phyloP scores from a whole-genome alignment of 1,140 invertebrate species.

The Drosophila ambigua region DNA sequence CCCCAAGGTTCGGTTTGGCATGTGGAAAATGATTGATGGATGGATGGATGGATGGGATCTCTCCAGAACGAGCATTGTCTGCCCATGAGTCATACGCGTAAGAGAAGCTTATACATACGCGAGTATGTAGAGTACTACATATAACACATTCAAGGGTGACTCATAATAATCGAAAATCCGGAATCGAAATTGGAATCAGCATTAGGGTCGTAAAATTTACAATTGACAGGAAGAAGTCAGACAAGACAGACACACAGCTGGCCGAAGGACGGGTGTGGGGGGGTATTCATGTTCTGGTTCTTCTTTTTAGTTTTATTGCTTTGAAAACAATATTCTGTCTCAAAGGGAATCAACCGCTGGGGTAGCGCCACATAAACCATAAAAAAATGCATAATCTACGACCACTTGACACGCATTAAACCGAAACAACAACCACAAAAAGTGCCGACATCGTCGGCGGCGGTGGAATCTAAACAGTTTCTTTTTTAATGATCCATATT shows the following conservation, averaged over 20 bases:
- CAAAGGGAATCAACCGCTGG: slow-evolving; percentile 19
- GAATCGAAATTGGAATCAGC: slow-evolving; percentile 21
- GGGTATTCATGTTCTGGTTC: not conserved
- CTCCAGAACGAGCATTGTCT: slow-evolving; percentile 25
- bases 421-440: slow-evolving; percentile 36
- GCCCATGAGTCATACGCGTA: slow-evolving; percentile 48
- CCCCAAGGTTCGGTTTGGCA: slow-evolving; percentile 26
- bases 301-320: slow-evolving; percentile 32
- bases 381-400: slow-evolving; percentile 69
- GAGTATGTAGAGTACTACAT: too few relatives aligned
- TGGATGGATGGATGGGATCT: slow-evolving; percentile 27
- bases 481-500: slow-evolving; percentile 16
- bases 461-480: slow-evolving; percentile 9
- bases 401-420: slow-evolving; percentile 80
- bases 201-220: slow-evolving; percentile 61
- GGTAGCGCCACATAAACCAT: slow-evolving; percentile 71
- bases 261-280: slow-evolving; percentile 17
- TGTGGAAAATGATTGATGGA: slow-evolving; percentile 63
- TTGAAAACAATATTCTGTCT: slow-evolving; percentile 34
- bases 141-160: slow-evolving; percentile 36
- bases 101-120: not conserved
- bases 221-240: slow-evolving; percentile 49
- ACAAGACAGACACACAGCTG: slow-evolving; percentile 7
- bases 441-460: slow-evolving; percentile 2
- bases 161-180: slow-evolving; percentile 36